Evolutionary conservation across 2,888 invertebrate genomes (phyloP).

Genomic region (Zygaena filipendulae): DNA sequence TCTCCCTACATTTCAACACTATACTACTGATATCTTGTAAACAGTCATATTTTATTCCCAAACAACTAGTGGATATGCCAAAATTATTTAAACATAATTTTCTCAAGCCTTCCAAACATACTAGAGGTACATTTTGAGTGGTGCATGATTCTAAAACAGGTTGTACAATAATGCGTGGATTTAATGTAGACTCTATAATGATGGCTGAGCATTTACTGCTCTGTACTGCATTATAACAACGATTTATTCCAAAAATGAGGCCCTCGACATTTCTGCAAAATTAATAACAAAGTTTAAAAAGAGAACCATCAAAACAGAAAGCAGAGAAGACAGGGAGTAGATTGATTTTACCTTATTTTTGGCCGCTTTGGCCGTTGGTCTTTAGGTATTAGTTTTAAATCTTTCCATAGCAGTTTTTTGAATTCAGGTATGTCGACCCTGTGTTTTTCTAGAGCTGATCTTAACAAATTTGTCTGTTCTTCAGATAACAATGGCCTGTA

Average conservation of each 20-base stretch:
- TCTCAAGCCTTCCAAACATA: slow-evolving; percentile 45
- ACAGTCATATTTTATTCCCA: slow-evolving; percentile 35
- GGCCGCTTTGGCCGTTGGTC: slow-evolving; percentile 42
- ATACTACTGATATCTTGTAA: slow-evolving; percentile 25
- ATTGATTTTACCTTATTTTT: slow-evolving; percentile 35
- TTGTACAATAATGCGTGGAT: slow-evolving; percentile 46
- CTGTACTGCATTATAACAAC: too few relatives aligned
- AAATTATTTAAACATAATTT: slow-evolving; percentile 28
- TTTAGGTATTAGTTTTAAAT: slow-evolving; percentile 42
- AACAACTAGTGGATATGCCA: slow-evolving; percentile 50
- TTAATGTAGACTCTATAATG: slow-evolving; percentile 45
- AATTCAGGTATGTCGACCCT: slow-evolving; percentile 36
- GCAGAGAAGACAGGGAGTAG: background rate
- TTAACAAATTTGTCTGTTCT: slow-evolving; percentile 25
- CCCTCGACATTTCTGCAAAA: slow-evolving; percentile 38
- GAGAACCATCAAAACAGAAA: background rate
- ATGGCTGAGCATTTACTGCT: slow-evolving; percentile 44
- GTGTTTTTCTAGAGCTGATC: slow-evolving; percentile 25
- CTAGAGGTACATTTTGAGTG: slow-evolving; percentile 29
- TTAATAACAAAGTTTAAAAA: background rate
- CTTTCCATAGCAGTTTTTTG: slow-evolving; percentile 47
- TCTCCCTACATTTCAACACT: too few relatives aligned
- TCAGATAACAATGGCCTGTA: slow-evolving; percentile 38
- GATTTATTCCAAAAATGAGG: slow-evolving; percentile 50
- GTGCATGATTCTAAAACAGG: slow-evolving; percentile 42